Evolutionary conservation across 1,140 invertebrate species (phyloP).

Genomic region (Drosophila nikananu): DNA sequence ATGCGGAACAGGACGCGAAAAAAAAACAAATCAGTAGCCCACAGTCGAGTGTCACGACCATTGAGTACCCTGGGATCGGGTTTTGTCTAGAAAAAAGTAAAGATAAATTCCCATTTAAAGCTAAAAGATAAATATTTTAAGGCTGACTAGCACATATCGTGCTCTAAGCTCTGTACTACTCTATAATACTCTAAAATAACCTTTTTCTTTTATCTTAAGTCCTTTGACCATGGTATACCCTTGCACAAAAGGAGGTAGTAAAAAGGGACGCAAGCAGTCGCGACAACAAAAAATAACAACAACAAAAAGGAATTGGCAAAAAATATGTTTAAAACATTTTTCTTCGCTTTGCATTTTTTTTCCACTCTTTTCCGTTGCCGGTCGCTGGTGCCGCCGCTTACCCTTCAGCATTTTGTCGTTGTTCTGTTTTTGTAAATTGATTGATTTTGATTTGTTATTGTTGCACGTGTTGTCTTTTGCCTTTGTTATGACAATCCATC

Average conservation of each 20-base stretch:
- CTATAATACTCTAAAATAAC: no score
- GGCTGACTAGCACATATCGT: neutral
- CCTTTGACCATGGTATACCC: neutral
- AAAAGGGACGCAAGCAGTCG: conserved; percentile 41
- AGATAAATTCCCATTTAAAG: neutral
- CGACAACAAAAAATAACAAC: conserved; percentile 41
- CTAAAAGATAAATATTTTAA: neutral
- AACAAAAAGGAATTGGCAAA: conserved; percentile 54
- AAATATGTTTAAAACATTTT: conserved; percentile 84
- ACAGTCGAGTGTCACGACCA: neutral
- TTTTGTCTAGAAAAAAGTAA: neutral
- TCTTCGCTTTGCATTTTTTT: conserved; percentile 72
- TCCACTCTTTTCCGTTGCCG: conserved; percentile 26
- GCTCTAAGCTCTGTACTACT: no score
- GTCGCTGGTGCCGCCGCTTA: conserved; percentile 21
- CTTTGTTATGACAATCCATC: conserved; percentile 80
- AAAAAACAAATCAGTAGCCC: neutral
- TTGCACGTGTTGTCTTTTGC: conserved; percentile 82
- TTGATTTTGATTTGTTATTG: conserved; percentile 84
- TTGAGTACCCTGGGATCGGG: neutral
- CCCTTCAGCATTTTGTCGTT: conserved; percentile 51
- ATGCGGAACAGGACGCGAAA: conserved; percentile 53
- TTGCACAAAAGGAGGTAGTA: neutral
- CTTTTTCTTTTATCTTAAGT: neutral
- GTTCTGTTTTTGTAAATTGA: conserved; percentile 76